Percentiles rank a stretch among this genome's conserved stretches.
Conservation (phyloP, 2,888 invertebrate genomes). For the Automeris io region DNA sequence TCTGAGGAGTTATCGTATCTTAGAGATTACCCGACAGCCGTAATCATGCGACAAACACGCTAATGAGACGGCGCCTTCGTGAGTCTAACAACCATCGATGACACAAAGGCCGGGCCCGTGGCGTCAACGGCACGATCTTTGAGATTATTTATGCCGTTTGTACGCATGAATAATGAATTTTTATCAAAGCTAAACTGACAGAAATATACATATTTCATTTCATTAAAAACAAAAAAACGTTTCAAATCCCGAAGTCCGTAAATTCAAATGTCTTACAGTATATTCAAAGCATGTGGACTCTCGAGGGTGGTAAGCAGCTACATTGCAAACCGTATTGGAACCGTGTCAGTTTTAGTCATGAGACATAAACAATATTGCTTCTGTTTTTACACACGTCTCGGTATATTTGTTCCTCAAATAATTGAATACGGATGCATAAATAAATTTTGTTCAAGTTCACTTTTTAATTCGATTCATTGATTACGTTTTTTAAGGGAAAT, state of each 20-base stretch:
- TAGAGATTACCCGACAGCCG: too few species aligned
- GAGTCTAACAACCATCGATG: too few species aligned
- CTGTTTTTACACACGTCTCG: neutral
- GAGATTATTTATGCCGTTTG: too few species aligned
- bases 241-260: neutral
- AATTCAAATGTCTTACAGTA: neutral
- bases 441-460: slow-evolving; percentile 1
- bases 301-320: slow-evolving; percentile 15
- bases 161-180: too few species aligned
- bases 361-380: neutral
- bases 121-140: too few species aligned
- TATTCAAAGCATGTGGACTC: too few species aligned
- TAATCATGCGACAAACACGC: too few species aligned
- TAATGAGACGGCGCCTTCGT: too few species aligned
- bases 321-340: slow-evolving; percentile 18
- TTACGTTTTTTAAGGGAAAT: too few species aligned
- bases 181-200: neutral
- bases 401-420: neutral
- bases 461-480: neutral
- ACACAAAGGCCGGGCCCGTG: too few species aligned
- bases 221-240: neutral
- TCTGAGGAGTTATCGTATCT: too few species aligned
- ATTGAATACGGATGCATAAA: neutral
- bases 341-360: slow-evolving; percentile 30
- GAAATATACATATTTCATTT: neutral